These are phyloP conservation scores for Tupaia tana DNA, from an alignment of 2,113 vertebrate species.

Conservation along the genomic window DNA sequence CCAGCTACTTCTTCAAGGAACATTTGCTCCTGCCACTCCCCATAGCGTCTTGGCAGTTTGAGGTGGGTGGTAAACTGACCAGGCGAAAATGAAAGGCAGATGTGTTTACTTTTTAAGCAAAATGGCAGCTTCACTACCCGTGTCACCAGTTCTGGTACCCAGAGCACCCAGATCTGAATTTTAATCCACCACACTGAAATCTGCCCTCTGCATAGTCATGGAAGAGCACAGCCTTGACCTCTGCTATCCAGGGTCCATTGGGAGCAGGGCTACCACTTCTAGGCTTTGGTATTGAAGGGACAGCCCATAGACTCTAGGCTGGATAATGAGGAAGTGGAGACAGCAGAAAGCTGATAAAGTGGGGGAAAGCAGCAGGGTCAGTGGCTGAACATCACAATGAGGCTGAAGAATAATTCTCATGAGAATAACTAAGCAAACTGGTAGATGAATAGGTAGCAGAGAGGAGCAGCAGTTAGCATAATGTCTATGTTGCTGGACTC, in stretches of 20 bases:
- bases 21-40: neutral
- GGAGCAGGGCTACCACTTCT: neutral
- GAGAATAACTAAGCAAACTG: neutral
- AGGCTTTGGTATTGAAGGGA: neutral
- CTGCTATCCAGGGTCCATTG: neutral
- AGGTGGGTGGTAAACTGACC: neutral
- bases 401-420: neutral
- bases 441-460: neutral
- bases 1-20: constrained; percentile 24
- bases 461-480: too few relatives aligned
- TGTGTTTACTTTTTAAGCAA: constrained; percentile 2
- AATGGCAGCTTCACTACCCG: neutral
- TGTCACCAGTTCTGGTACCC: neutral
- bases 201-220: neutral
- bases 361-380: neutral
- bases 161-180: neutral
- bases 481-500: too few relatives aligned
- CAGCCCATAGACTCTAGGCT: neutral
- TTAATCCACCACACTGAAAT: neutral
- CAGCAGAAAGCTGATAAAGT: neutral
- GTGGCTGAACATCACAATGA: neutral
- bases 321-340: neutral
- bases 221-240: neutral
- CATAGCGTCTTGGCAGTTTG: neutral
- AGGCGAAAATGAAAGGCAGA: constrained; percentile 20